Conservation (phyloP, 2,797 vertebrate species). For the Galagoides demidoff region DNA sequence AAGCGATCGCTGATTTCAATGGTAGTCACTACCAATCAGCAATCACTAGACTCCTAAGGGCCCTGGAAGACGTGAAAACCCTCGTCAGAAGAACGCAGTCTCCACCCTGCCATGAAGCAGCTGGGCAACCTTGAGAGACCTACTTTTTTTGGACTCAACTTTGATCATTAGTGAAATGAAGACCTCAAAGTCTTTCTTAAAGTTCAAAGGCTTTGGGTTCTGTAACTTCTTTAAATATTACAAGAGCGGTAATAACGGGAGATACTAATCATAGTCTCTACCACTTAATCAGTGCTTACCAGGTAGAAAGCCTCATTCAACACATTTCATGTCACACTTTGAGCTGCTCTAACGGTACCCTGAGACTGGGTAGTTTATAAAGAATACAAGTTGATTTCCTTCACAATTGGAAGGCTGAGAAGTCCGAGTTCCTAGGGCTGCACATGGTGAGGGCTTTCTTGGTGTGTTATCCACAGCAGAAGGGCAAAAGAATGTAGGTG, state of each 20-base stretch:
- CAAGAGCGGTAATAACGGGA: not conserved
- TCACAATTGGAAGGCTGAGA: not conserved
- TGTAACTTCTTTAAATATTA: not conserved
- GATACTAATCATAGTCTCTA: not conserved
- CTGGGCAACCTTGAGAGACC: not conserved
- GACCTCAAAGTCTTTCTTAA: not conserved
- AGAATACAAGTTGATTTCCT: not conserved
- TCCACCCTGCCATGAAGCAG: not conserved
- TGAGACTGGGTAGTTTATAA: not conserved
- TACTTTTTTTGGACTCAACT: not conserved
- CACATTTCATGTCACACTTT: not conserved
- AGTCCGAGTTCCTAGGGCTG: not conserved
- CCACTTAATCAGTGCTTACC: not conserved
- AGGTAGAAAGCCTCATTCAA: not conserved
- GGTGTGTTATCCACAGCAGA: not conserved
- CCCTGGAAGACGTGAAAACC: not conserved
- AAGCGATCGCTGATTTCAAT: constrained; percentile 22
- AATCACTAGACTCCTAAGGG: not conserved
- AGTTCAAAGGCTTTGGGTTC: not conserved
- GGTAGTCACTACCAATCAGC: not conserved
- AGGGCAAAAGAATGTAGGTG: not conserved
- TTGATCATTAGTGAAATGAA: not conserved
- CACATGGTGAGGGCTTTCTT: not conserved
- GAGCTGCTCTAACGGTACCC: not conserved
- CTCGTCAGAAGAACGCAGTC: not conserved